These are phyloP conservation scores for Copidosoma aretas DNA, from an alignment of 2,888 invertebrate genomes.

Conservation along the genomic window DNA sequence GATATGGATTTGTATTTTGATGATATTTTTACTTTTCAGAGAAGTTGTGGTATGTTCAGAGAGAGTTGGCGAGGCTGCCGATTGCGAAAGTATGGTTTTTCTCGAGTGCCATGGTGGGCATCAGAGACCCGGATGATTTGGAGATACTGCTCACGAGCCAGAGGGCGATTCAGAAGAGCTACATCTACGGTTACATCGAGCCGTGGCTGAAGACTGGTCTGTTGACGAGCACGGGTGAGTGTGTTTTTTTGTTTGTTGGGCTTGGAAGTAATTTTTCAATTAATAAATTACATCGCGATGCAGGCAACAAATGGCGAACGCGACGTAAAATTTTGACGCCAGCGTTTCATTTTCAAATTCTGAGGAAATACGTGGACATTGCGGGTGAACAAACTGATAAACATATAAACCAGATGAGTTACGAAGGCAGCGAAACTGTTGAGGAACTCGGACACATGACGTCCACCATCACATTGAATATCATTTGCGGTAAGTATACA, in stretches of 20 bases:
- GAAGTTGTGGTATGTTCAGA: not conserved
- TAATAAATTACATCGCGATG: not conserved
- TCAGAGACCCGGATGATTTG: constrained; percentile 53
- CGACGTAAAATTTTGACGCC: constrained; percentile 39
- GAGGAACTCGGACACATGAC: constrained; percentile 22
- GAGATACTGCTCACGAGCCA: constrained; percentile 44
- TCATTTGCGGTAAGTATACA: constrained; percentile 38
- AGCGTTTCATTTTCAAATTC: constrained; percentile 36
- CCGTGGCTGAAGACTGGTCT: constrained; percentile 39
- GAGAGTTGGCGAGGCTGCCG: constrained; percentile 14
- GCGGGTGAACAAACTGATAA: constrained; percentile 27
- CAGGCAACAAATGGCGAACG: constrained; percentile 35
- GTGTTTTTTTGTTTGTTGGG: no score
- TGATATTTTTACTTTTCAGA: not conserved
- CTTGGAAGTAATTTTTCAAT: not conserved
- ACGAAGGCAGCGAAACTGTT: constrained; percentile 23
- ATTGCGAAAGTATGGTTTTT: constrained; percentile 7
- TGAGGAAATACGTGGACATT: constrained; percentile 35
- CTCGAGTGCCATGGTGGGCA: constrained; percentile 39
- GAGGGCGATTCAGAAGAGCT: constrained; percentile 33
- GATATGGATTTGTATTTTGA: not conserved
- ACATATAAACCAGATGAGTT: constrained; percentile 22
- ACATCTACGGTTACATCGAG: constrained; percentile 26
- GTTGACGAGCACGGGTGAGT: constrained; percentile 39
- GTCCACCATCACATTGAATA: constrained; percentile 36